Base-by-base conservation (phyloP, 2,888 invertebrate species). In the Belgica antarctica region DNA sequence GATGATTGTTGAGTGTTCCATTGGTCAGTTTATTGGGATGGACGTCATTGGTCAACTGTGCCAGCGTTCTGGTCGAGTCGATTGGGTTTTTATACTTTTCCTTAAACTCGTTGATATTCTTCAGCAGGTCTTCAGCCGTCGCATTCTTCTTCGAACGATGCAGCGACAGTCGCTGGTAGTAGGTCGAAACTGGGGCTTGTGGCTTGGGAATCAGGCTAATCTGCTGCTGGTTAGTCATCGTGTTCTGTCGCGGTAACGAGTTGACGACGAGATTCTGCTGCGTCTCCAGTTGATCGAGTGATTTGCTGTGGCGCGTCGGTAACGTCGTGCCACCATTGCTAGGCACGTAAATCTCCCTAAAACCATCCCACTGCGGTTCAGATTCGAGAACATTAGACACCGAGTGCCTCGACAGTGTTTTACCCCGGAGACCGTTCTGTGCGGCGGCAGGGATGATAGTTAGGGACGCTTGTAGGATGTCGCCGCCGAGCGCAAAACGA, bases 301-400 rank as follows among this genome's bases (percentile, higher is more conserved):
- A 91, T 77, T 90, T 91, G 77, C 91, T 91, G 76, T 92, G 92
- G 70, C 90, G 82, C 0, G 89, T 86, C 1, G 88, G 88, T 57
- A 88, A 76, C 0, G 84, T 84, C 52, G 82, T 84, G 31, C 82
- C 83, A 17, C 62, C 61, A 17, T 47, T 65, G 19, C 34, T 15
- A 2, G 71, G 28, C 19, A 62, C 36, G 22, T 46, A 46, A 34
- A 65, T 47, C 31, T 66, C 71, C n/a, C 78, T 79, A 34, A 69
- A 71, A 7, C 57, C 68, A 2, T 72, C 69, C 27, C 71, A 72
- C 8, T 70, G 52, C 19, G 36, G 22, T 15, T 70, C 72, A 4
- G 70, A 47, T 71, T 78, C 77, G 71, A 85, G 75, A 59, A 85
- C 76, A 1, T 85, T 85, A 2, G 86, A 84, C 15, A 85, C 83